Base-by-base conservation (phyloP, 2,888 invertebrate genomes). In the Bugula neritina region DNA sequence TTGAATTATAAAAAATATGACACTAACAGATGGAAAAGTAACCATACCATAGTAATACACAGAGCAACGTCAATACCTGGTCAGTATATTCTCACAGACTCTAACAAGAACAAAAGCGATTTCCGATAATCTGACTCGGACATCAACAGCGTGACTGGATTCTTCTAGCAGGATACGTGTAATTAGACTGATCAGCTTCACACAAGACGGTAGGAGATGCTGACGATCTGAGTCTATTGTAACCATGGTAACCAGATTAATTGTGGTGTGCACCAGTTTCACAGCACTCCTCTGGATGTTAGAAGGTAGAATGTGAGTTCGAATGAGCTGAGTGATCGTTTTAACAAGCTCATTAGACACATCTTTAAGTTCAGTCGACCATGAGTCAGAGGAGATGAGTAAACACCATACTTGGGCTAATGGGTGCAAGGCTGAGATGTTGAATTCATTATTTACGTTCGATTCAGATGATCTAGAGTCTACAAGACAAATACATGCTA, bases 291-390 rank as follows among this genome's bases (percentile, higher is more conserved):
- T 31, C n/a, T 63, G 13, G 17, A 63, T 5, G 31, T 63, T 31
- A 2, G 3, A 27, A 31, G 29, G 1, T 3, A 5, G 5, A 13
- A 63, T 63, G 31, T 25, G 21, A 63, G 27, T 13, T 5, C 31
- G 17, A 31, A 63, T 27, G 31, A 63, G 29, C 31, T 31, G 25
- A 13, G 34, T 5, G 13, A 63, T 31, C 2, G 63, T 63, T 2
- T 25, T 63, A 5, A 63, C 34, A 2, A 63, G 31, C 27, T 63
- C 31, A 34, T 63, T 63, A 31, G 63, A 63, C 2, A 63, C 63
- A 27, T 63, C 63, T 31, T 63, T 63, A 31, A 63, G 63, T 31
- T 63, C 63, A 13, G 27, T 63, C 5, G 63, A 63, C 63, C 63
- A 63, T 5, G 2, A 31, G 63, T 63, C 29, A 5, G 63, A 5